These are phyloP conservation scores for Peromyscus aztecus DNA, from an alignment of 2,797 vertebrate genomes.

Conservation along the genomic window DNA sequence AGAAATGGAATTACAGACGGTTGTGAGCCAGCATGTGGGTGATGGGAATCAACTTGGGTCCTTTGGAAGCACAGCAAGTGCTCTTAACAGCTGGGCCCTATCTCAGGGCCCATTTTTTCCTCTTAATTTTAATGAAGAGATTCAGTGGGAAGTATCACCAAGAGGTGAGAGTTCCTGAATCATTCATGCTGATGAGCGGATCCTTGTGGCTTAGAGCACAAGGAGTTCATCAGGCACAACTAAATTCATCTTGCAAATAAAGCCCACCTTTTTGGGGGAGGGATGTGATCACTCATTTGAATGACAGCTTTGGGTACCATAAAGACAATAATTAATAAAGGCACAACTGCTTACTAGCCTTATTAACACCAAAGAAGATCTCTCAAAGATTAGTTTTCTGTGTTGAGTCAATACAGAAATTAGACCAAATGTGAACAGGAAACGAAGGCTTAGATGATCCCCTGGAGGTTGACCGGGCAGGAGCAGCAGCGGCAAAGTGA, in stretches of 20 bases:
- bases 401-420: constrained; percentile 87
- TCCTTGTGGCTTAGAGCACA: constrained; percentile 79
- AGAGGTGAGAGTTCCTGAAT: constrained; percentile 71
- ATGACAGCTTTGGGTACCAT: constrained; percentile 88
- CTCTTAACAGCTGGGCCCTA: neutral
- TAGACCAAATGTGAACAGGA: constrained; percentile 83
- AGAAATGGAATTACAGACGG: neutral
- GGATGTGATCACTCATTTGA: constrained; percentile 86
- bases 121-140: constrained; percentile 61
- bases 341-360: constrained; percentile 87
- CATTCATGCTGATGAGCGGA: constrained; percentile 70
- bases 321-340: constrained; percentile 89
- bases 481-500: constrained; percentile 79
- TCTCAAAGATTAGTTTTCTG: constrained; percentile 82
- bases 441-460: constrained; percentile 87
- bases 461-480: constrained; percentile 87
- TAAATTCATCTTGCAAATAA: constrained; percentile 85
- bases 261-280: neutral
- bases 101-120: neutral
- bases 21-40: neutral
- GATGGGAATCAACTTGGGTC: neutral
- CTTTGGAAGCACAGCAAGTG: neutral
- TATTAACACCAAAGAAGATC: constrained; percentile 87
- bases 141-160: constrained; percentile 76
- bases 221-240: constrained; percentile 82